These are phyloP conservation scores for Meganola albula DNA, from an alignment of 2,888 invertebrate species.

Conservation along the genomic window DNA sequence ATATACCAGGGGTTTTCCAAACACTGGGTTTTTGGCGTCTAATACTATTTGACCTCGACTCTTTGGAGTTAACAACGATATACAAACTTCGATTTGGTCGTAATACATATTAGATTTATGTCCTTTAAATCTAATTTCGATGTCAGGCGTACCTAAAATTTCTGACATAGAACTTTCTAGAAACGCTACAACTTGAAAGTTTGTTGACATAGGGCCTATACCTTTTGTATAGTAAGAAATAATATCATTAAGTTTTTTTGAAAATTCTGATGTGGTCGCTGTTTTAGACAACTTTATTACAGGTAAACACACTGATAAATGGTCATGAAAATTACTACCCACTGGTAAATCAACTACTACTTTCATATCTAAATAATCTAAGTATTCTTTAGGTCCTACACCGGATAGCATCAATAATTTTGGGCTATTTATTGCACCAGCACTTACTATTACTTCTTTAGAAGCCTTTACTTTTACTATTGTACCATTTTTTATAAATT, in stretches of 20 bases:
- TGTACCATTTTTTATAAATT: conserved; percentile 65
- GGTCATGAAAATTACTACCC: conserved; percentile 69
- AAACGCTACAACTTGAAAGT: conserved; percentile 66
- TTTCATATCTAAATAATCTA: conserved; percentile 61
- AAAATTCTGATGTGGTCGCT: conserved; percentile 51
- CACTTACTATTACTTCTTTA: conserved; percentile 63
- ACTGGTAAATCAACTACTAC: conserved; percentile 57
- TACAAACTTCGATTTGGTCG: conserved; percentile 61
- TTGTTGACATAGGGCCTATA: conserved; percentile 61
- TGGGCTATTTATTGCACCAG: conserved; percentile 66
- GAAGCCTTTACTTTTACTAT: conserved; percentile 40
- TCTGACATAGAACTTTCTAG: conserved; percentile 60
- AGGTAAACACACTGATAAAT: conserved; percentile 63
- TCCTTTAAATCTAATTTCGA: conserved; percentile 64
- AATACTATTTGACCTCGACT: conserved; percentile 63
- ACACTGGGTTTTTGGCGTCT: conserved; percentile 56
- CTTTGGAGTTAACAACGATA: conserved; percentile 62
- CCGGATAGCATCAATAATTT: conserved; percentile 69
- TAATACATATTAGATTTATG: conserved; percentile 72
- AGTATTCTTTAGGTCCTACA: conserved; percentile 62
- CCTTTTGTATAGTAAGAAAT: conserved; percentile 61
- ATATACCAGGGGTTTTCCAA: conserved; percentile 63
- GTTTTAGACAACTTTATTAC: conserved; percentile 59
- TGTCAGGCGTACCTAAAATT: conserved; percentile 58
- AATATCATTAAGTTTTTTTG: conserved; percentile 63